Percentiles rank a stretch among this genome's conserved stretches.
Conservation (phyloP, 2,797 vertebrate species). For the Gallinago stenura region DNA sequence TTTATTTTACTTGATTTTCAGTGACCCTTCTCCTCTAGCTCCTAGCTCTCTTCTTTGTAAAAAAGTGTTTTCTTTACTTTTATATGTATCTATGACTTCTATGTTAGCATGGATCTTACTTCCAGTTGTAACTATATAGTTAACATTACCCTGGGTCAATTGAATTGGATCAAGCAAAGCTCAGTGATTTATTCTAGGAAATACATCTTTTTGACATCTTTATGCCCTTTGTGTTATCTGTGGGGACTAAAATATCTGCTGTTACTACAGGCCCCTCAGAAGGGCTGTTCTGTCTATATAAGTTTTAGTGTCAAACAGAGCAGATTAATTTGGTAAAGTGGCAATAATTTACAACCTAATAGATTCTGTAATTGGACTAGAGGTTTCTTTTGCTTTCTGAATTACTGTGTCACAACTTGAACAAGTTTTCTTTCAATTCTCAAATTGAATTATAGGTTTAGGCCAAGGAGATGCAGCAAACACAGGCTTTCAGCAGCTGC, state of each 20-base stretch:
- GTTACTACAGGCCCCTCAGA: neutral
- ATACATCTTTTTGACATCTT: neutral
- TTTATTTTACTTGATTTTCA: neutral
- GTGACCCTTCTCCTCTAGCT: neutral
- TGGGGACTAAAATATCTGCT: neutral
- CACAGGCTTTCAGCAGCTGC: neutral
- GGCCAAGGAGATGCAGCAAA: neutral
- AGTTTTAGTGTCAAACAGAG: neutral
- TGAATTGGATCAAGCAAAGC: neutral
- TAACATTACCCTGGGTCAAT: neutral
- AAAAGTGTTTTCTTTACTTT: neutral
- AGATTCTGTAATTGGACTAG: neutral
- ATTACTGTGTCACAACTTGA: neutral
- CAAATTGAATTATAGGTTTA: neutral
- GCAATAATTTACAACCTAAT: neutral
- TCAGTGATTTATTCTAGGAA: neutral
- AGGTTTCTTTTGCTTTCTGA: neutral
- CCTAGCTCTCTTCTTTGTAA: neutral
- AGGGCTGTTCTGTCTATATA: neutral
- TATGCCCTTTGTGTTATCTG: neutral
- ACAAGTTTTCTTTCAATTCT: neutral
- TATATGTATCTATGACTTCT: neutral
- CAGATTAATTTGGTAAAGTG: neutral
- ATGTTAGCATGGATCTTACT: neutral
- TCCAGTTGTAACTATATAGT: neutral